Base-by-base conservation (phyloP, 2,797 vertebrate genomes). In the Dromococcyx pavoninus region DNA sequence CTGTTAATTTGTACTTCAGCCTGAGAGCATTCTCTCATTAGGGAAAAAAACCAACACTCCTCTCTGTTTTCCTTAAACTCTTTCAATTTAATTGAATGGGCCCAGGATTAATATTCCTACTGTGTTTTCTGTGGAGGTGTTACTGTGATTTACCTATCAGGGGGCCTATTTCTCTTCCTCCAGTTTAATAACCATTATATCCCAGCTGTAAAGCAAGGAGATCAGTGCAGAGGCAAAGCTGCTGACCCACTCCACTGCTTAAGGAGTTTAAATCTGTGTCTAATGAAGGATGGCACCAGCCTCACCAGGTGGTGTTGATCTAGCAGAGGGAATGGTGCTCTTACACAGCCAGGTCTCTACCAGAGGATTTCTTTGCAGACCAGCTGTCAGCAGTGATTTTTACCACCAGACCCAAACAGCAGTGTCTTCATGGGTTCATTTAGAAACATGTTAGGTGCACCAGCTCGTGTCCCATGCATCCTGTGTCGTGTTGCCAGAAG, bases 61-160 rank as follows among this genome's bases (percentile, higher is more conserved):
- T 90, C 16, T 0, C 0, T 74, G 75, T 84, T 93, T 90, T 71
- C 44, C 64, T 79, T 83, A 18, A 91, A 85, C 71, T 75, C 33
- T 86, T 77, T 51, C 33, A 61, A 66, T 62, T 87, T 78, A 94
- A 95, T 93, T 91, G 84, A 75, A 85, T 53, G 85, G 57, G n/a
- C 30, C 75, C 51, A 73, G 78, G 57, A 71, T 93, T 80, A 51
- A 58, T 48, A 30, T 41, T 78, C 76, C 39, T 91, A 13, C 75
- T 46, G 43, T 16, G 73, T 39, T 75, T 73, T 73, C 17, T 32
- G 51, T 1, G 5, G 60, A 60, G 39, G 76, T 75, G 77, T 72
- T 75, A 18, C 62, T 56, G 27, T 4, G 5, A 44, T 67, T 76
- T 62, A 65, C 61, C 64, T 85, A 9, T n/a, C 78, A 80, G 74